Conservation (phyloP, 2,113 vertebrate genomes). For the Xerus inauris region DNA sequence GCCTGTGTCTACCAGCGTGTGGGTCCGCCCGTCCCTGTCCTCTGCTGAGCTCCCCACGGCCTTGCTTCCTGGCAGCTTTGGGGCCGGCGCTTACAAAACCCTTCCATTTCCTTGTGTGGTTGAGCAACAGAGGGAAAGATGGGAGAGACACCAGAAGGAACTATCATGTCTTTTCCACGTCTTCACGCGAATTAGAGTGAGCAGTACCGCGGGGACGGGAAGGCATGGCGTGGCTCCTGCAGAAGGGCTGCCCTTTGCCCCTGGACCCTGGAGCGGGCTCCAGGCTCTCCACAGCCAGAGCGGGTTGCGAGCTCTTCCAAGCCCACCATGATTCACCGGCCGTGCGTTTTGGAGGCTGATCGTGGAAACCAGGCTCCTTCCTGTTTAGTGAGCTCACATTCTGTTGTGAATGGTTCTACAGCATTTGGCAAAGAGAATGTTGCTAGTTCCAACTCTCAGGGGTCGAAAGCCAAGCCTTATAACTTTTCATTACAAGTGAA, state of each 20-base stretch:
- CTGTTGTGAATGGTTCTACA: conserved; percentile 62
- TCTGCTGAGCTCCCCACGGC: background rate
- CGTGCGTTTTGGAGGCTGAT: conserved; percentile 63
- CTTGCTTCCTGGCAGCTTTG: no score
- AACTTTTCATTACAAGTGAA: background rate
- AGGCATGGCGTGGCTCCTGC: background rate
- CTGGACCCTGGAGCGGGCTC: conserved; percentile 61
- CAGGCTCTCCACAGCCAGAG: conserved; percentile 47
- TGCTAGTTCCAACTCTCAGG: conserved; percentile 50
- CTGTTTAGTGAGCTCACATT: conserved; percentile 58
- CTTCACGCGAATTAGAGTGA: background rate
- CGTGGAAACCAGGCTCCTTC: conserved; percentile 70
- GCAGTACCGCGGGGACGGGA: background rate
- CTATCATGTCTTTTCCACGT: background rate
- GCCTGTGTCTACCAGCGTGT: fast-evolving
- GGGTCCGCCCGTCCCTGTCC: fast-evolving
- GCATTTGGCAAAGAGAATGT: conserved; percentile 56
- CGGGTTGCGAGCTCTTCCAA: conserved; percentile 68
- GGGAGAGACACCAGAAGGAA: background rate
- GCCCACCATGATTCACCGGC: conserved; percentile 58
- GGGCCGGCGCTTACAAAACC: background rate
- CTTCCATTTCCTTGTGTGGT: background rate
- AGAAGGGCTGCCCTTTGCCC: conserved; percentile 69
- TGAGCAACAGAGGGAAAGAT: background rate
- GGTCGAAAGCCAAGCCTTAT: background rate